Base-by-base conservation (phyloP, 1,140 invertebrate genomes). In the Archivesica marissinica region DNA sequence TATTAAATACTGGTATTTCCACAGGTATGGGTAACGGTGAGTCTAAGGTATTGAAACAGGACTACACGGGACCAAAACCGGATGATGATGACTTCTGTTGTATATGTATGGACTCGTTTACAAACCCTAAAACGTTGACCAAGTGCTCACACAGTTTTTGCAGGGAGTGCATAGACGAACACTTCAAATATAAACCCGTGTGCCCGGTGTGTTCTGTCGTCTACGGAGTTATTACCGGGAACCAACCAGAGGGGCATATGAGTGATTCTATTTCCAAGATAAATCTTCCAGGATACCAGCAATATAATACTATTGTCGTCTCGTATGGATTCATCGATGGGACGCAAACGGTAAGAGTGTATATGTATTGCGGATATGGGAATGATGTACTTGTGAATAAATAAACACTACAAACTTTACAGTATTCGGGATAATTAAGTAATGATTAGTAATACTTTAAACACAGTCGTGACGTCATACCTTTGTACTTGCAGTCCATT, bases 171-270 rank as follows among this genome's bases (percentile, higher is more conserved):
- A 85, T 89, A 30, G 83, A 88, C 39, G 41, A 50, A 39, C 80
- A 85, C 20, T 78, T 83, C 23, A 61, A 64, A 50, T 61, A 39
- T 30, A 86, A 86, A 39, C 89, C 86, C 0, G 52, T 47, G 13
- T 91, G 90, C 77, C 90, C 90, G 20, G 74, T 78, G 47, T 91
- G 90, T 86, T 87, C 86, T 28, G 79, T 35, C 13, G 25, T 86
- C 9, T 91, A 89, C 68, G 90, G 90, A 33, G 76, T 84, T 13
- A 80, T 89, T 13, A 89, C 25, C 0, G 90, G 90, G 15, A 89
- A 89, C 28, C 88, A 90, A 76, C 90, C 90, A 13, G 75, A 84
- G 13, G 86, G 76, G n/a, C 82, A 87, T 70, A 88, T 89, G 88
- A 54, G 41, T 20, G 52, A 83, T 47, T 50, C 6, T 30, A 28